Base-by-base conservation (phyloP, 2,888 invertebrate genomes). In the Limnephilus rhombicus region DNA sequence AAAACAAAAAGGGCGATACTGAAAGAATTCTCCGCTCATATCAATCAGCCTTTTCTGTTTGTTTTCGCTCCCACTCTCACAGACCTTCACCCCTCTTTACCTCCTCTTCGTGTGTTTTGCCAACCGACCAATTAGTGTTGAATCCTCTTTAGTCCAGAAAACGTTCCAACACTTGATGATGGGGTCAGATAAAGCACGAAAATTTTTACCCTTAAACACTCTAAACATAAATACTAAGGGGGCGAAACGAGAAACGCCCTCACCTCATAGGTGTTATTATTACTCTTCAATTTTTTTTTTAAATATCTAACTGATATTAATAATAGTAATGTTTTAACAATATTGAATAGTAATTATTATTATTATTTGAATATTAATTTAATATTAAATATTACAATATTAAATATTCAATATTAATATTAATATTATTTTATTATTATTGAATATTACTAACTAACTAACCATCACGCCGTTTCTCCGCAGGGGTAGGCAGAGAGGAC, bases 91-190 rank as follows among this genome's bases (percentile, higher is more conserved):
- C 24, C 24, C n/a, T 7, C 68, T n/a, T 68, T 24, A n/a, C 68
- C 24, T 24, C 37, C 37, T 83, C 37, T 37, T 83, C n/a, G 24
- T 37, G 34, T 83, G 83, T 83, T 83, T 37, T 37, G 37, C 83
- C 83, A 83, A 83, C 83, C 34, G 37, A 34, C 83, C 83, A 83
- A 83, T 83, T 83, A 83, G 83, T 13, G 34, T 24, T 7, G 83
- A 83, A n/a, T 37, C 12, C 24, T 24, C 68, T 11, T 83, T 34
- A 34, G 83, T 83, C 83, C 37, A 83, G 83, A 83, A 83, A 83
- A 83, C 83, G 83, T 83, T 37, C 83, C 24, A 34, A 34, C 34
- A 83, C 83, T 83, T 12, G 83, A 83, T 37, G 83, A 34, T 18
- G 83, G 37, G 83, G 37, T 41, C 24, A 34, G 83, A 83, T 83